phyloP scores from a whole-genome alignment of 2,888 invertebrate genomes.

The Serripes groenlandicus region DNA sequence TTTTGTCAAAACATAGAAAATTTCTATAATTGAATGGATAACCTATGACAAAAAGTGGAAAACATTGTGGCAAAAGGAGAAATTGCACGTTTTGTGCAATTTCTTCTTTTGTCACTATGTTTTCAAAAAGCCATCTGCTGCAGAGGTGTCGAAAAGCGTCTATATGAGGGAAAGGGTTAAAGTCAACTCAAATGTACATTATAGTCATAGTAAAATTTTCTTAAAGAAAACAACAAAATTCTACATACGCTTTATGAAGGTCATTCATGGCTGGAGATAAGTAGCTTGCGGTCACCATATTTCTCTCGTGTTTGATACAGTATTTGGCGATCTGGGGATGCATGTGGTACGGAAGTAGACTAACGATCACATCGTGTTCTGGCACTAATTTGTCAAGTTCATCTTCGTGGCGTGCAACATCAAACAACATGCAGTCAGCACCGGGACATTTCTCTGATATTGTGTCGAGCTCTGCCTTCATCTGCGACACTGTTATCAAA shows the following conservation, averaged over 20 bases:
- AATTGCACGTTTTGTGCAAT: too few species aligned
- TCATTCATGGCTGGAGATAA: slow-evolving; percentile 93
- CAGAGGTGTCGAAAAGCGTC: too few species aligned
- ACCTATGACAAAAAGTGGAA: too few species aligned
- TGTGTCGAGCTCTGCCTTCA: slow-evolving; percentile 95
- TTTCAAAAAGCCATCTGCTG: too few species aligned
- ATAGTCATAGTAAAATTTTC: too few species aligned
- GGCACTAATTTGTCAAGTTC: slow-evolving; percentile 91
- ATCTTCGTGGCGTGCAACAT: slow-evolving; percentile 92
- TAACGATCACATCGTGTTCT: slow-evolving; percentile 89
- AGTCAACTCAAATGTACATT: too few species aligned
- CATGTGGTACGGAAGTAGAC: slow-evolving; percentile 95
- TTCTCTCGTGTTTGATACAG: slow-evolving; percentile 94
- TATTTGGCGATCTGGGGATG: slow-evolving; percentile 94
- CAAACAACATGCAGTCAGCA: slow-evolving; percentile 92
- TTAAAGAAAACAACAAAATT: too few species aligned
- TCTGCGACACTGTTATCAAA: slow-evolving; percentile 90
- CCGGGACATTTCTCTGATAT: slow-evolving; percentile 91
- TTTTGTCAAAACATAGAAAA: too few species aligned
- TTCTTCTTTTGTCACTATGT: too few species aligned
- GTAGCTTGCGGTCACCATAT: slow-evolving; percentile 99
- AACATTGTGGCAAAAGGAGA: too few species aligned
- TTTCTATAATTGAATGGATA: too few species aligned
- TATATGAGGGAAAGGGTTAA: too few species aligned
- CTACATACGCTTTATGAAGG: slow-evolving; percentile 91